Evolutionary conservation across 2,797 vertebrate genomes (phyloP), one percentile per base, ranked within the genome.

Genomic region (Malurus splendens): DNA sequence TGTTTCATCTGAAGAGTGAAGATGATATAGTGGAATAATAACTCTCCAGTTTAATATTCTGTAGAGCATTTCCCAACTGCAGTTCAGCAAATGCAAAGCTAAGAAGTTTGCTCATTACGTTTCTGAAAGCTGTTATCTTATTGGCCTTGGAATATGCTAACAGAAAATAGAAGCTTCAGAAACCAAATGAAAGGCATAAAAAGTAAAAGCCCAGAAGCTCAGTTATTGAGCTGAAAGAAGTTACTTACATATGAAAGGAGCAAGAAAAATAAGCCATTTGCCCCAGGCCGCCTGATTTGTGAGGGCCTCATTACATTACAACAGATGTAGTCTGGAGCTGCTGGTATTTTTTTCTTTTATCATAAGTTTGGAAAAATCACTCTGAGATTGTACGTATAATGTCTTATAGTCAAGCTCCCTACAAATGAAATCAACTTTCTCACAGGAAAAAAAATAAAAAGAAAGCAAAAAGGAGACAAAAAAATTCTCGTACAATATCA

Each of bases 1-100:
- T 86, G 61, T 90, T 74, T 94, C 90, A 82, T 92, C 71, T 83
- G 74, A 93, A 90, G 87, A 90, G 64, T 47, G 33, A 56, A 67
- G 82, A 94, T 90, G 89, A 90, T 92, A 83, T 22, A 92, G 82
- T 82, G 20, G 64, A 82, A 93, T 92, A 93, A 94, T 89, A 94
- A 87, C 67, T 86, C 60, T 62, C 28, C 14, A 55, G 60, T 90
- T 94, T 93, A 94, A 90, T 93, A 95, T 94, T 94, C 93, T 66
- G 18, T 87, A 73, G 71, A 84, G 54, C 56, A 92, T 90, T 30
- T 30, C 9, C n/a, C 36, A 47, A 78, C 70, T 83, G 67, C 82
- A 92, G 71, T 61, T 93, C 77, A 84, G 57, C 28, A 90, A 92
- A 90, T 67, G 70, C 64, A 84, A 84, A 86, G 41, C 80, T 86